phyloP scores from a whole-genome alignment of 1,140 invertebrate genomes.

The Uloborus diversus region DNA sequence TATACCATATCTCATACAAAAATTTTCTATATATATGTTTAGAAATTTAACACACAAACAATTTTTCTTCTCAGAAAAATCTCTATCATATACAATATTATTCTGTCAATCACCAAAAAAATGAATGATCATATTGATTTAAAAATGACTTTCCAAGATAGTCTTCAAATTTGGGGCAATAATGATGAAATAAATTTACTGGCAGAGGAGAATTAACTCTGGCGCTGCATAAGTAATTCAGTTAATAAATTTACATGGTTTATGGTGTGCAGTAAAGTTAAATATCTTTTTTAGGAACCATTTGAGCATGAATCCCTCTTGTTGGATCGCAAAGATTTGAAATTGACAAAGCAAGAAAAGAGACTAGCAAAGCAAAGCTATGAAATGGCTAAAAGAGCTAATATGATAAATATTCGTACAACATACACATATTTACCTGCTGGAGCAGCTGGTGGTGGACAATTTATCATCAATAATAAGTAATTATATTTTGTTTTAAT shows the following conservation, averaged over 20 bases:
- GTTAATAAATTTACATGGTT: neutral
- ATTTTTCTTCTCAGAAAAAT: too few species aligned
- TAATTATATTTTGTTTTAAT: slow-evolving; percentile 16
- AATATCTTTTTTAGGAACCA: slow-evolving; percentile 72
- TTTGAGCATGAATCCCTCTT: slow-evolving; percentile 97
- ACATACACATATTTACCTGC: slow-evolving; percentile 48
- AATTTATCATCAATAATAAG: slow-evolving; percentile 52
- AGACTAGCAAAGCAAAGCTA: slow-evolving; percentile 91
- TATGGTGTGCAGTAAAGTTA: neutral
- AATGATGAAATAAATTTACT: too few species aligned
- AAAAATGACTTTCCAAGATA: too few species aligned
- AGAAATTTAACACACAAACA: too few species aligned
- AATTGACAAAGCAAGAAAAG: slow-evolving; percentile 94
- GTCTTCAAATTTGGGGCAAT: neutral
- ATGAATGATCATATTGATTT: too few species aligned
- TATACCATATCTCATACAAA: too few species aligned
- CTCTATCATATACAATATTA: too few species aligned
- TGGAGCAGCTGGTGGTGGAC: slow-evolving; percentile 22
- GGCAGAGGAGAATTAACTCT: too few species aligned
- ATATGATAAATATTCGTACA: slow-evolving; percentile 51
- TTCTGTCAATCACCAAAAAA: too few species aligned
- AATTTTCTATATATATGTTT: too few species aligned
- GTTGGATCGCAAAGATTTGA: slow-evolving; percentile 94
- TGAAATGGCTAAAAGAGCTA: slow-evolving; percentile 69
- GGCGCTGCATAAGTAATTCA: too few species aligned